These are phyloP conservation scores for Noctuana brunneofusca DNA, from an alignment of 2,888 invertebrate species.

Conservation along the genomic window DNA sequence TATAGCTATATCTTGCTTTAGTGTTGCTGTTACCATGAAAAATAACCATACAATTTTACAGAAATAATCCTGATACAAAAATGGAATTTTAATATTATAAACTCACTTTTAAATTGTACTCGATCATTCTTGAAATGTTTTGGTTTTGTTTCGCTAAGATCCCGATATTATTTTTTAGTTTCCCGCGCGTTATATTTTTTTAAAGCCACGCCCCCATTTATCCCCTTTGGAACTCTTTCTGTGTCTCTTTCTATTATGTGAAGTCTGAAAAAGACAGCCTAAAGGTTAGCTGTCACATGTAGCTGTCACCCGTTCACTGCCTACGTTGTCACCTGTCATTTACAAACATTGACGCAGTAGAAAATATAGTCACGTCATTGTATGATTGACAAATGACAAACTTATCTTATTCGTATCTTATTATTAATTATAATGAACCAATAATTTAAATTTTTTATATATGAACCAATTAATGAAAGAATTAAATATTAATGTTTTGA, in stretches of 20 bases:
- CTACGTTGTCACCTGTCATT: too few species aligned
- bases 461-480: too few species aligned
- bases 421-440: too few species aligned
- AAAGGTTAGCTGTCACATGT: too few species aligned
- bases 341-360: not conserved
- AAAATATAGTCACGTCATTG: too few species aligned
- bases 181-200: conserved; percentile 56
- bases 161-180: conserved; percentile 44
- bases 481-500: too few species aligned
- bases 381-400: too few species aligned
- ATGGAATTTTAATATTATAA: not conserved
- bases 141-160: conserved; percentile 3
- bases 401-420: too few species aligned
- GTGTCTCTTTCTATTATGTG: not conserved
- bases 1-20: conserved; percentile 66
- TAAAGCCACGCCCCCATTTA: conserved; percentile 29
- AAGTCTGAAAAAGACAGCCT: not conserved
- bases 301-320: not conserved
- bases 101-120: conserved; percentile 23
- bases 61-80: not conserved
- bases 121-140: conserved; percentile 12
- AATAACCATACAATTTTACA: not conserved
- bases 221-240: not conserved
- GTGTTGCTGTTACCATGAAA: conserved; percentile 68
- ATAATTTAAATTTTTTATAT: too few species aligned